These are phyloP conservation scores for Drosophila anomalata DNA, from an alignment of 2,888 invertebrate genomes.

Conservation along the genomic window DNA sequence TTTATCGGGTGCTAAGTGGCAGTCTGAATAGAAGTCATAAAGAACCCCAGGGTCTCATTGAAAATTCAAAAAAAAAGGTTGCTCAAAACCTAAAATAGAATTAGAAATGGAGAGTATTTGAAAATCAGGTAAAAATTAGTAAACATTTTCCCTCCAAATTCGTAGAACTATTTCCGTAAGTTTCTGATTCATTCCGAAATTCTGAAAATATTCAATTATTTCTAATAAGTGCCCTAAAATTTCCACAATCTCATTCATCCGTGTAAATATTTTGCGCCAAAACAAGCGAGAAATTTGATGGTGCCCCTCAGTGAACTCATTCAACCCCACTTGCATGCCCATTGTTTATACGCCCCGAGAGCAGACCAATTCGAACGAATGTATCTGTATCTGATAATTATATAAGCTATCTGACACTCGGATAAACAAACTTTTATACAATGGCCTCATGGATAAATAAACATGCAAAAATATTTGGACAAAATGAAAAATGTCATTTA, in stretches of 20 bases:
- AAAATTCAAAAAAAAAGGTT: background rate
- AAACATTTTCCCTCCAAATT: background rate
- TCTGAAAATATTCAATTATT: background rate
- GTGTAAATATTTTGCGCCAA: conserved; percentile 24
- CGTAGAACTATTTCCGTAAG: background rate
- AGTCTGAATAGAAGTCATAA: conserved; percentile 9
- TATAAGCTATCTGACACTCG: conserved; percentile 38
- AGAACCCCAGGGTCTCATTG: conserved; percentile 9
- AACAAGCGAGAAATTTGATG: background rate
- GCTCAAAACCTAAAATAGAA: background rate
- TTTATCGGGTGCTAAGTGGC: conserved; percentile 47
- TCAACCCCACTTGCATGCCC: conserved; percentile 6
- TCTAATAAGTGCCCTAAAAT: background rate
- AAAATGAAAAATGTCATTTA: conserved; percentile 53
- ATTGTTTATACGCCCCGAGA: conserved; percentile 7
- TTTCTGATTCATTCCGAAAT: background rate
- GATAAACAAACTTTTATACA: conserved; percentile 13
- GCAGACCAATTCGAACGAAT: conserved; percentile 23
- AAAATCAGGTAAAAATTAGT: background rate
- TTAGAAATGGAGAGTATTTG: too few species aligned
- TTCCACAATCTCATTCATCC: conserved; percentile 11
- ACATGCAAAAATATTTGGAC: conserved; percentile 38
- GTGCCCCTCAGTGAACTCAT: conserved; percentile 1
- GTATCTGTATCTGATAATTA: conserved; percentile 52
- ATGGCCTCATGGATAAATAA: conserved; percentile 36